Evolutionary conservation across 2,797 vertebrate genomes (phyloP).

Genomic region (Lepus townsendii): DNA sequence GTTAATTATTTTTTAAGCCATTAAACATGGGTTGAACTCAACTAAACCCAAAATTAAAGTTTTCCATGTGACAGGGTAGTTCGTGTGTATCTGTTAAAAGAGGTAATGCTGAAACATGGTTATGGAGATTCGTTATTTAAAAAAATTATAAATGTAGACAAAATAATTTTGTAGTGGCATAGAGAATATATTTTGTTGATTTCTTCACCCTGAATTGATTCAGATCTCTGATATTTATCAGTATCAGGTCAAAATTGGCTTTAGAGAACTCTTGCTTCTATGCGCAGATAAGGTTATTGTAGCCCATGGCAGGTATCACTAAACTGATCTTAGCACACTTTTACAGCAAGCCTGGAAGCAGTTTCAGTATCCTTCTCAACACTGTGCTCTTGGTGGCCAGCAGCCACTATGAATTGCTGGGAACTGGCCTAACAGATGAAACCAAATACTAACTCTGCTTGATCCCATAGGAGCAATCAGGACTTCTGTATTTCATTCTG

Average conservation of each 20-base stretch:
- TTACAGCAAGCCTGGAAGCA: conserved; percentile 49
- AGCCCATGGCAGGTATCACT: conserved; percentile 40
- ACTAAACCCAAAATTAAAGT: conserved; percentile 59
- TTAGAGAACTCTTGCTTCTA: conserved; percentile 48
- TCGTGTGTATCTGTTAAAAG: conserved; percentile 52
- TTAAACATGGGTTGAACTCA: conserved; percentile 67
- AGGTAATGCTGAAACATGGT: conserved; percentile 20
- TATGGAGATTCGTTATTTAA: conserved; percentile 32
- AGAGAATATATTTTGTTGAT: conserved; percentile 51
- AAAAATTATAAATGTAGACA: conserved; percentile 3
- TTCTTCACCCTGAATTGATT: conserved; percentile 37
- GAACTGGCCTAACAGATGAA: conserved; percentile 63
- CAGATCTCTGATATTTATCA: conserved; percentile 62
- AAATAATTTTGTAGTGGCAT: conserved; percentile 33
- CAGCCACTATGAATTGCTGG: conserved; percentile 33
- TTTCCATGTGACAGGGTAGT: conserved; percentile 39
- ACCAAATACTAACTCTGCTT: conserved; percentile 52
- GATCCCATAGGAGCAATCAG: conserved; percentile 45
- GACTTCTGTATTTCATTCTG: conserved; percentile 1
- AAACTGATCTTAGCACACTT: conserved; percentile 22
- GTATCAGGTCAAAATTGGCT: conserved; percentile 50
- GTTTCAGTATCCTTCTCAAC: conserved; percentile 43
- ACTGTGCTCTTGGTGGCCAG: conserved; percentile 7
- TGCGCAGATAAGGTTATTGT: conserved; percentile 35
- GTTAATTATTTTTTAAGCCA: conserved; percentile 76